These are phyloP conservation scores for Amorpha juglandis DNA, from an alignment of 2,888 invertebrate species.

Conservation along the genomic window DNA sequence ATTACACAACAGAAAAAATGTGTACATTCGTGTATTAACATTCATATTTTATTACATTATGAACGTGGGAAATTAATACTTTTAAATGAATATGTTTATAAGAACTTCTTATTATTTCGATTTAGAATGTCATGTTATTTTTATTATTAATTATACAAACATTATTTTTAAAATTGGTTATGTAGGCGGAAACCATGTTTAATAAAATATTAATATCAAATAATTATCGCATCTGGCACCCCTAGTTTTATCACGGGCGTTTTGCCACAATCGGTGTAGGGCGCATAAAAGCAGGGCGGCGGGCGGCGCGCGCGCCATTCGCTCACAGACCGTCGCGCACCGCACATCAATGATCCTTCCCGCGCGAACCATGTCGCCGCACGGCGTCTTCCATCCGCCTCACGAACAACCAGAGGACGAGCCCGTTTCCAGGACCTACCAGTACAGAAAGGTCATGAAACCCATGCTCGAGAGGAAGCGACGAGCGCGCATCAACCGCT, in stretches of 20 bases:
- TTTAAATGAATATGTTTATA: too few species aligned
- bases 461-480: slow-evolving; percentile 94
- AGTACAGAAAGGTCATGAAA: slow-evolving; percentile 97
- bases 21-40: too few species aligned
- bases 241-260: slow-evolving; percentile 82
- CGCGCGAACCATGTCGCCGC: slow-evolving; percentile 81
- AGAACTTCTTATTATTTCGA: too few species aligned
- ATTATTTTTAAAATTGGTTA: too few species aligned
- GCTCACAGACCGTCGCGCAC: slow-evolving; percentile 73
- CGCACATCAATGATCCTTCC: slow-evolving; percentile 76
- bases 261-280: slow-evolving; percentile 82
- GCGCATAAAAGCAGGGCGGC: slow-evolving; percentile 75
- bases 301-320: slow-evolving; percentile 79
- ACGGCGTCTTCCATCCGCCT: slow-evolving; percentile 80
- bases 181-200: not conserved
- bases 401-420: slow-evolving; percentile 75
- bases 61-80: too few species aligned
- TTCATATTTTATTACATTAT: too few species aligned
- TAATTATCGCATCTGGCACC: slow-evolving; percentile 54
- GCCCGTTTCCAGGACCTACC: slow-evolving; percentile 94
- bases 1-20: too few species aligned
- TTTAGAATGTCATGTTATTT: too few species aligned
- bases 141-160: too few species aligned
- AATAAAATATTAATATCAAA: slow-evolving; percentile 4
- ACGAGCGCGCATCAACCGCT: slow-evolving; percentile 94